Base-by-base conservation (phyloP, 2,113 vertebrate species). In the Coracopsis vasa region DNA sequence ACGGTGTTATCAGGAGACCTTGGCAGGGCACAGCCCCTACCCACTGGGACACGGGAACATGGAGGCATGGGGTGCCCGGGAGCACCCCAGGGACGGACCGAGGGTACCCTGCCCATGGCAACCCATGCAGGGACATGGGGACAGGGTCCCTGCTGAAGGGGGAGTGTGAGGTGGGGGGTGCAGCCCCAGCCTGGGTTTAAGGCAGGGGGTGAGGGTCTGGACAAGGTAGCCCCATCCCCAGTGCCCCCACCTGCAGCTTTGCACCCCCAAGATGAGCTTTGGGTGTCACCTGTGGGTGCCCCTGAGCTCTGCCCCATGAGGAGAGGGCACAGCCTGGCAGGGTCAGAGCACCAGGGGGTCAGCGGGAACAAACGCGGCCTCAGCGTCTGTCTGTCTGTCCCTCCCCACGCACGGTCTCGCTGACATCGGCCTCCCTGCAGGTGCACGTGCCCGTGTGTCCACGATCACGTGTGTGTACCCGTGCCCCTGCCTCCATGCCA, bases 401-500 rank as follows among this genome's bases (percentile, higher is more conserved):
- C 41, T 1, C 2, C 1, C 37, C 5, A 5, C 0, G 2, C 23
- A 1, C 3, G 7, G 24, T 7, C 28, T 35, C 1, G 1, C 75
- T 56, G 65, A 21, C 7, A 0, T 6, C 5, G 20, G 19, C 17
- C 33, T 51, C 50, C 50, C 50, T 51, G 50, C 9, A 3, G 14
- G 27, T 16, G 50, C 27, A 28, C 27, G 8, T 28, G 15, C 50
- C 50, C 14, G 2, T 9, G 25, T 50, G 24, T 27, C 48, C 25
- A 15, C 15, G 48, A 14, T 50, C 1, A 0, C 1, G 5, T 31
- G 61, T 29, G 69, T 19, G 4, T 2, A 0, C 9, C 15, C 2
- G 0, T 4, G 16, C 10, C 28, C 0, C 0, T 29, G 29, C 2
- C n/a, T 41, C 16, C 16, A 2, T 1, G 4, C 41, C 54, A 9